Base-by-base conservation (phyloP, 2,113 vertebrate genomes). In the Odontesthes bonariensis region DNA sequence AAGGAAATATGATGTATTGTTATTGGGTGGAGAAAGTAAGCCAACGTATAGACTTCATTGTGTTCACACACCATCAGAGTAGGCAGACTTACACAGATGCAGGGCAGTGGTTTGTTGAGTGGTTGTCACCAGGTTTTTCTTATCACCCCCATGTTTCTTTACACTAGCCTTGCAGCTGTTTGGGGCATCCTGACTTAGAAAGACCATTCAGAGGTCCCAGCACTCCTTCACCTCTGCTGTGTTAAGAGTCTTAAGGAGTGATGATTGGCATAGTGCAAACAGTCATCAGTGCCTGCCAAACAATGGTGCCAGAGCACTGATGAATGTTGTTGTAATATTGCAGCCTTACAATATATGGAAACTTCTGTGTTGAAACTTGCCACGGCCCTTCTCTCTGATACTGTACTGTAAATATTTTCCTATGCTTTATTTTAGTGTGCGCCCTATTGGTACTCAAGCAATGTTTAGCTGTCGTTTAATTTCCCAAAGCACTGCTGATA, bases 271-370 rank as follows among this genome's bases (percentile, higher is more conserved):
- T 73, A 76, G 82, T 77, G 69, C 70, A 79, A 87, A 76, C 60
- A 33, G 64, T 75, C 79, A 81, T 89, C 79, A 82, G 13, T 58
- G 8, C 63, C 55, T 68, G 70, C 80, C 70, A 82, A 90, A 92
- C 90, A 93, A 88, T 88, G 79, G 85, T 72, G 81, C 91, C 84
- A 81, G 75, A 70, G 82, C 17, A 60, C 86, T 92, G 88, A 92
- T 92, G 83, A 83, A 70, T 91, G 91, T 93, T 93, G 71, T 93
- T 89, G 67, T 90, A 94, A 87, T 63, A 80, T 47, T 67, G 59
- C 31, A 76, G 60, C 65, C 60, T 65, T 57, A 94, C 93, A 95
- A 95, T 94, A 91, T 93, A 84, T 93, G 93, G 93, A 94, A 94
- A 92, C 86, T 65, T 90, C 72, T 13, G 2, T 73, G 72, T 75